These are phyloP conservation scores for Parus major DNA, from an alignment of 2,113 vertebrate species.

Conservation along the genomic window DNA sequence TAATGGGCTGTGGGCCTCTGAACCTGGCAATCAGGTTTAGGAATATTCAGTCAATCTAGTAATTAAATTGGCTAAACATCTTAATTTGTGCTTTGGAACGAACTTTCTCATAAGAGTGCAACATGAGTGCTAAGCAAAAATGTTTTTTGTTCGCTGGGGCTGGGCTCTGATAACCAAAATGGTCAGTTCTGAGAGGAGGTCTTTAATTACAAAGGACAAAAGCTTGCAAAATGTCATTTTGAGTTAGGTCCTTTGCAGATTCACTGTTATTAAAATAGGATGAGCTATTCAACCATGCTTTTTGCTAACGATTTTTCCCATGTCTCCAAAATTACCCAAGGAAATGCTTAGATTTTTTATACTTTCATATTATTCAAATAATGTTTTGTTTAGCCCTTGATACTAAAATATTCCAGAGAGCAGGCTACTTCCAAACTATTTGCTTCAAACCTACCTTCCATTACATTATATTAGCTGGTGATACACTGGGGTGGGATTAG, in stretches of 20 bases:
- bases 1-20: not conserved
- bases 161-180: not conserved
- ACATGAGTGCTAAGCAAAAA: not conserved
- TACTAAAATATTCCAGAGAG: constrained; percentile 1
- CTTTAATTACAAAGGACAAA: constrained; percentile 5
- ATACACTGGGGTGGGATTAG: constrained; percentile 23
- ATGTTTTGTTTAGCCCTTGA: constrained; percentile 2
- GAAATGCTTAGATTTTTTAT: not conserved
- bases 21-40: constrained; percentile 37
- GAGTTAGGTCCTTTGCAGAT: not conserved
- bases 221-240: not conserved
- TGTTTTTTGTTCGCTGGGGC: not conserved
- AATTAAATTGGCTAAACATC: constrained; percentile 65
- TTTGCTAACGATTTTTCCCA: not conserved
- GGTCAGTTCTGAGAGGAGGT: not conserved
- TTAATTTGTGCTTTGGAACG: constrained; percentile 5
- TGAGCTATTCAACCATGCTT: not conserved
- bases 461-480: not conserved
- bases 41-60: constrained; percentile 39
- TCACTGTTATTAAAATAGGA: not conserved
- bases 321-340: not conserved
- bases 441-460: constrained; percentile 14
- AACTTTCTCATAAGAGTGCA: not conserved
- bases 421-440: constrained; percentile 10
- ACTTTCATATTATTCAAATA: not conserved